Conservation (phyloP, 1,140 invertebrate species). For the Maconellicoccus hirsutus region DNA sequence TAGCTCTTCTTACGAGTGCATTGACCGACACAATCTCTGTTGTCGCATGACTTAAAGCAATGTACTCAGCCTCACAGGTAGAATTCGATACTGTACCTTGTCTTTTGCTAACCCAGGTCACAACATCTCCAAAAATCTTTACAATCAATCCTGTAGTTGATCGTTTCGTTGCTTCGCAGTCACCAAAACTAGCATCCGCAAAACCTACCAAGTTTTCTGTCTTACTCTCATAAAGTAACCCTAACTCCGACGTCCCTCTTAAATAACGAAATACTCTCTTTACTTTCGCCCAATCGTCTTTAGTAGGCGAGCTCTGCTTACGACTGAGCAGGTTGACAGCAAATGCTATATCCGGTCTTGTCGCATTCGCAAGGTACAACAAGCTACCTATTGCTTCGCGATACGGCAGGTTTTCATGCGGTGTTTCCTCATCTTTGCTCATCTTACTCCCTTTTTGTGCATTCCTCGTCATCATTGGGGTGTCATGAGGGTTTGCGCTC, state of each 20-base stretch:
- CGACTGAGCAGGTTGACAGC: conserved; percentile 31
- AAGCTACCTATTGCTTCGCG: conserved; percentile 34
- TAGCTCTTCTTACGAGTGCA: conserved; percentile 23
- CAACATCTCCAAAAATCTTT: conserved; percentile 25
- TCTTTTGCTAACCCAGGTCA: conserved; percentile 29
- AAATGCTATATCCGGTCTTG: conserved; percentile 36
- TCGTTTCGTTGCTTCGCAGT: conserved; percentile 29
- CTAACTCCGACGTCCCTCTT: conserved; percentile 27
- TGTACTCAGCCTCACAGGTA: conserved; percentile 31
- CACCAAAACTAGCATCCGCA: conserved; percentile 28
- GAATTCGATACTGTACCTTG: conserved; percentile 30
- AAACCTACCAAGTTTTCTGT: conserved; percentile 26
- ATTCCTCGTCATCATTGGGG: conserved; percentile 35
- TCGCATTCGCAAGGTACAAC: conserved; percentile 33
- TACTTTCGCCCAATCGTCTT: conserved; percentile 29
- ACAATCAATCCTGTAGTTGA: conserved; percentile 30
- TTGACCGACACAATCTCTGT: conserved; percentile 27
- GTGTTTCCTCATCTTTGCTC: too few species aligned
- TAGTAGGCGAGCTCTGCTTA: conserved; percentile 27
- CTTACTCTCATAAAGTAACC: conserved; percentile 16
- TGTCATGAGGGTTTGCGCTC: conserved; percentile 33
- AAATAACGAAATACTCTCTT: conserved; percentile 33
- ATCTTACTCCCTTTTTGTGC: conserved; percentile 27
- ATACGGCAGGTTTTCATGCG: conserved; percentile 30
- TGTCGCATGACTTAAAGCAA: conserved; percentile 29